These are phyloP conservation scores for Sebastes jordani DNA, from an alignment of 2,797 vertebrate species.

Conservation along the genomic window DNA sequence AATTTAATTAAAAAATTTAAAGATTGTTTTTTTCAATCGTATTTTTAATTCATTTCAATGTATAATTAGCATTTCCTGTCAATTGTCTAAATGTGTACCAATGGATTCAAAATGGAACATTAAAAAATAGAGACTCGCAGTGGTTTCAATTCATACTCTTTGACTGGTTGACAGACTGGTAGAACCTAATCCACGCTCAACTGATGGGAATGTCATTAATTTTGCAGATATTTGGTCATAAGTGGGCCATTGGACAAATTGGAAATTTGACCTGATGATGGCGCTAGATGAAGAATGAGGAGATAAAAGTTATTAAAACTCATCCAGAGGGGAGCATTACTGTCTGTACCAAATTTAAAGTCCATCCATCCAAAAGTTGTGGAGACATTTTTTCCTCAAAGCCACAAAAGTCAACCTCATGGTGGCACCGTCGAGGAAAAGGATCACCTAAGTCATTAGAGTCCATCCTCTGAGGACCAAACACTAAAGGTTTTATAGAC, in stretches of 20 bases:
- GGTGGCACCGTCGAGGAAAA: not conserved
- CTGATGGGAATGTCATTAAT: not conserved
- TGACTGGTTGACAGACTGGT: not conserved
- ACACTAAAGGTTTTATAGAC: too few species aligned
- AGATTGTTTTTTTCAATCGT: not conserved
- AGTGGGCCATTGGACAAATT: not conserved
- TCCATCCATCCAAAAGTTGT: not conserved
- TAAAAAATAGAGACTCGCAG: not conserved
- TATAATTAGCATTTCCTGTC: not conserved
- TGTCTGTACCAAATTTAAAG: not conserved
- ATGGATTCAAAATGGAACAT: not conserved
- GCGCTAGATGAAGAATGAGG: not conserved
- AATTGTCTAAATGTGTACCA: not conserved
- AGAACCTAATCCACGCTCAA: not conserved
- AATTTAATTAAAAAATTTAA: not conserved
- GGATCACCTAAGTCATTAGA: not conserved
- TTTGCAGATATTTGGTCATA: not conserved
- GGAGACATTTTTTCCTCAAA: not conserved
- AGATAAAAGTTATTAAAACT: not conserved
- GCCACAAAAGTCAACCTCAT: not conserved
- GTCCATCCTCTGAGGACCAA: too few species aligned
- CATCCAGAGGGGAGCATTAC: not conserved
- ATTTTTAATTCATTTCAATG: not conserved
- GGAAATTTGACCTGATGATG: not conserved
- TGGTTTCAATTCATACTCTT: not conserved